Evolutionary conservation across 2,797 vertebrate species (phyloP), one percentile per base, ranked within the genome.

Genomic region (Nothura maculosa): DNA sequence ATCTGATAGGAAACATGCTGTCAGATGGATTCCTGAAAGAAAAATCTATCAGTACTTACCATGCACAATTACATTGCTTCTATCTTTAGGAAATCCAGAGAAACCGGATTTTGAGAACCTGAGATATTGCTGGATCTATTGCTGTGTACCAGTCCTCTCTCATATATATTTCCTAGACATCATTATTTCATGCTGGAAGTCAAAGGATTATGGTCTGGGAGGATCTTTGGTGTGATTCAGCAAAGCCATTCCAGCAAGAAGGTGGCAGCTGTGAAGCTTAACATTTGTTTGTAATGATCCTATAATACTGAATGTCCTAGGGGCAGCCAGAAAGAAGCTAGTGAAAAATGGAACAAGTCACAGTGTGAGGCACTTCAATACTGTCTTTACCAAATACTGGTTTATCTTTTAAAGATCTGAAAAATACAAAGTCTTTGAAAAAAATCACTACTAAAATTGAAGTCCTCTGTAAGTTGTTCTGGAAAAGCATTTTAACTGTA

Each of bases 331-430:
- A 81, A 86, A 69, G 40, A 79, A 74, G 48, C 6, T 42, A 61
- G 28, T 74, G 20, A 48, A 79, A 95, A 94, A 92, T 90, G 68
- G 90, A 94, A 89, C 92, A 95, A 90, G 55, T 95, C 94, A 94
- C 85, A 91, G 81, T 58, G 66, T 90, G 89, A 91, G 92, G 42
- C 36, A 80, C 84, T 92, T 90, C n/a, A 88, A 48, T 61, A 50
- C 70, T 74, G 28, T 91, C 94, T 85, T 91, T 94, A 88, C 50
- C 76, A 87, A 11, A 52, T 70, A 72, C 27, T 64, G 83, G 66
- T 67, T 95, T 94, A 85, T 47, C 24, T 90, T 62, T 85, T 76
- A 85, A 90, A 89, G 28, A 16, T 63, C 62, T 88, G 80, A 85
- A 96, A 96, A 77, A 75, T 64, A 81, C 17, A 38, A 78, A 66